Evolutionary conservation across 2,888 invertebrate species (phyloP).

Genomic region (Epicampocera succincta): DNA sequence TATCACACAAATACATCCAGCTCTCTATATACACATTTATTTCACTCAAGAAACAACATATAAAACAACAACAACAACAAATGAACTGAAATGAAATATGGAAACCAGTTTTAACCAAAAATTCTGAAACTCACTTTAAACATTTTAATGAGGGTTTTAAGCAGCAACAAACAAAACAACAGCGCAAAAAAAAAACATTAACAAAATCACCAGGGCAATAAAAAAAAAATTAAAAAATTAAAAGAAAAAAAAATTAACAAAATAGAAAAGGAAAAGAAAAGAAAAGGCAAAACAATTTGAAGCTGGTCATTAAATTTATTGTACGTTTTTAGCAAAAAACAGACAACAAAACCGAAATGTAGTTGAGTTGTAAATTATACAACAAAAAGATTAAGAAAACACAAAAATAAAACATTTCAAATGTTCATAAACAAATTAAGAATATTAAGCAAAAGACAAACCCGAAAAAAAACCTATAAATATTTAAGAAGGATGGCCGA

Average conservation of each 20-base stretch:
- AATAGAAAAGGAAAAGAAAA: not conserved
- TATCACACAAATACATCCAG: conserved; percentile 10
- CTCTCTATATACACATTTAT: not conserved
- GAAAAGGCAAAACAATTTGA: conserved; percentile 9
- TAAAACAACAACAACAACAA: conserved; percentile 1
- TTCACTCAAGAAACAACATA: not conserved
- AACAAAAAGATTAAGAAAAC: not conserved
- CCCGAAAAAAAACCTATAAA: too few species aligned
- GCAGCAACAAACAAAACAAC: conserved; percentile 45
- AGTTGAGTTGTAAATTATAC: not conserved
- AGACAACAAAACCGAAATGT: too few species aligned
- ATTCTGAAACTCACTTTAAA: conserved; percentile 62
- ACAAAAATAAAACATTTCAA: not conserved
- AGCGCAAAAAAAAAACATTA: conserved; percentile 29
- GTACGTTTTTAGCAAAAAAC: conserved; percentile 18
- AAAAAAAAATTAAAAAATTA: conserved; percentile 25
- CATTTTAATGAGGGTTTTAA: conserved; percentile 65
- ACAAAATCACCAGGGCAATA: conserved; percentile 29
- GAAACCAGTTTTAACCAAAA: conserved; percentile 64
- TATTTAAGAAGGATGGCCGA: too few species aligned
- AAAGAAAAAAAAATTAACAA: conserved; percentile 16
- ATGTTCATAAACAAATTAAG: too few species aligned
- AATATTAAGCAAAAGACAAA: too few species aligned
- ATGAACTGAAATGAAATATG: too few species aligned
- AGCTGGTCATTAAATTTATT: conserved; percentile 37